phyloP scores from a whole-genome alignment of 2,113 vertebrate genomes.

The Ophiodon elongatus region DNA sequence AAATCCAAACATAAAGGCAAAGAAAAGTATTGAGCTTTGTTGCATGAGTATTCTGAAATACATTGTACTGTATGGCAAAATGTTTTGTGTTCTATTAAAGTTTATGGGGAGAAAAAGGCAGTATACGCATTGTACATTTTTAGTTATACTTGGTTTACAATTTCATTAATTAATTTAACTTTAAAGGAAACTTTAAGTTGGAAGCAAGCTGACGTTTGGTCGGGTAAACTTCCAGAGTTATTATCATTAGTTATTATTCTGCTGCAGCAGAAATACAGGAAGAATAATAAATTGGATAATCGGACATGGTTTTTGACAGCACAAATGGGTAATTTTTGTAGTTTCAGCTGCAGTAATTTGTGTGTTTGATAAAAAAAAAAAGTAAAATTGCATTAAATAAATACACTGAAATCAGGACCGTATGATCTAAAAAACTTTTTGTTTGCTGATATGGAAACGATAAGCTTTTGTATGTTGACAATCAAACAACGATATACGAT shows the following conservation, averaged over 20 bases:
- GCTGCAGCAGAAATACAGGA: too few relatives aligned
- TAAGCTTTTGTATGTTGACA: not conserved
- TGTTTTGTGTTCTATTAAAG: not conserved
- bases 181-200: too few relatives aligned
- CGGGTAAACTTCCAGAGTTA: not conserved
- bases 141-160: not conserved
- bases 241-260: not conserved
- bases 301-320: too few relatives aligned
- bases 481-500: not conserved
- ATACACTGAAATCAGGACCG: not conserved
- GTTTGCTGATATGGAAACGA: not conserved
- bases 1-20: not conserved
- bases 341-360: not conserved
- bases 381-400: not conserved
- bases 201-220: too few relatives aligned
- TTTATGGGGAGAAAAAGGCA: not conserved
- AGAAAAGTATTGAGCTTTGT: not conserved
- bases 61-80: not conserved
- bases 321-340: not conserved
- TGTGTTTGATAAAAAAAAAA: not conserved
- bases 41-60: not conserved
- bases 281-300: too few relatives aligned
- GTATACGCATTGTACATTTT: not conserved
- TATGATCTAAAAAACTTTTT: not conserved
- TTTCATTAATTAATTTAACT: not conserved